Evolutionary conservation across 2,888 invertebrate genomes (phyloP).

Genomic region (Crematogaster levior): DNA sequence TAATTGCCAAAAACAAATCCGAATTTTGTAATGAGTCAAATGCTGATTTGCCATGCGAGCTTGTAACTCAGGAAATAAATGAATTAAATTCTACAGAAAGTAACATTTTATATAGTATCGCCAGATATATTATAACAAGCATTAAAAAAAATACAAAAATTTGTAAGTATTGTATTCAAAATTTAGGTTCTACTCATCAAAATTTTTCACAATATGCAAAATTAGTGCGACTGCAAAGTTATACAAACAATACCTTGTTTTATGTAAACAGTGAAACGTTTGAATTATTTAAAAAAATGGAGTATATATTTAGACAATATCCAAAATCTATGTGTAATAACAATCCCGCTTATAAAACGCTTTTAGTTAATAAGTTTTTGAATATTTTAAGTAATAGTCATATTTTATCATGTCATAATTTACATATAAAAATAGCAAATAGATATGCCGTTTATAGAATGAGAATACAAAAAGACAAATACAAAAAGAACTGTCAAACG

Average conservation of each 20-base stretch:
- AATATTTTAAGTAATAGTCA: too few species aligned
- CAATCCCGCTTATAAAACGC: not conserved
- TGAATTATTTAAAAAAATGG: constrained; percentile 3
- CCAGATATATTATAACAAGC: constrained; percentile 26
- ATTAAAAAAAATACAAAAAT: constrained; percentile 2
- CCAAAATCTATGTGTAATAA: not conserved
- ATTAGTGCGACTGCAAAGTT: not conserved
- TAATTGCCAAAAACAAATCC: not conserved
- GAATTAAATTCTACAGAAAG: constrained; percentile 10
- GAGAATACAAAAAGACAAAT: too few species aligned
- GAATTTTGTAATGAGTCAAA: not conserved
- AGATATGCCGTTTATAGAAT: too few species aligned
- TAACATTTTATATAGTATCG: constrained; percentile 30
- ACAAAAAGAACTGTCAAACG: too few species aligned
- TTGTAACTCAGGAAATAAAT: not conserved
- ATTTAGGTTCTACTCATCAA: not conserved
- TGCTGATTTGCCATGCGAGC: not conserved
- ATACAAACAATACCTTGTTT: constrained; percentile 11
- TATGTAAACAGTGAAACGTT: constrained; percentile 9
- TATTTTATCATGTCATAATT: too few species aligned
- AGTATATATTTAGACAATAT: constrained; percentile 2
- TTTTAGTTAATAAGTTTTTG: too few species aligned
- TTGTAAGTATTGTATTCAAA: constrained; percentile 21
- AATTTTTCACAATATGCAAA: not conserved
- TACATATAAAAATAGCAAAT: too few species aligned